phyloP scores from a whole-genome alignment of 64 coral and sea anemone genomes.

The Actinia tenebrosa region DNA sequence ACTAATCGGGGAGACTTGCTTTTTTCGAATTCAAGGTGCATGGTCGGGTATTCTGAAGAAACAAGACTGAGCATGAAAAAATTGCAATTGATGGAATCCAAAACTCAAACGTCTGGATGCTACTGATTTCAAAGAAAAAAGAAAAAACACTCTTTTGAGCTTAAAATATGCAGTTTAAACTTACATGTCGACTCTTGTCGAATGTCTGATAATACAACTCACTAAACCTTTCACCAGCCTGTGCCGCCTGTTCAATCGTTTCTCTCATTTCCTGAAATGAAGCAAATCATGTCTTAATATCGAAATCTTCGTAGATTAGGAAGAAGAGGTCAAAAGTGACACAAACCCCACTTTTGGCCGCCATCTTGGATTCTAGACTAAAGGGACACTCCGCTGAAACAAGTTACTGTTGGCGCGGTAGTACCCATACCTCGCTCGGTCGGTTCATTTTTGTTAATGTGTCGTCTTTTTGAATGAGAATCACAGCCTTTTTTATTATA shows the following conservation, averaged over 20 bases:
- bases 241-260: slow-evolving; percentile 64
- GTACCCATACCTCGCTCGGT: background rate
- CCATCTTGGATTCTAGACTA: slow-evolving; percentile 26
- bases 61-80: too few relatives aligned
- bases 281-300: background rate
- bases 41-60: too few relatives aligned
- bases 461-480: background rate
- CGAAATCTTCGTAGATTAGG: background rate
- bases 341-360: slow-evolving; percentile 22
- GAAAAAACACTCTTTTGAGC: too few relatives aligned
- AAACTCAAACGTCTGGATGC: too few relatives aligned
- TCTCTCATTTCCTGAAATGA: slow-evolving; percentile 58
- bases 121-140: too few relatives aligned
- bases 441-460: background rate
- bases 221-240: slow-evolving; percentile 71
- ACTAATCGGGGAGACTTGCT: too few relatives aligned
- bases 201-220: slow-evolving; percentile 83
- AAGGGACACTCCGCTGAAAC: background rate
- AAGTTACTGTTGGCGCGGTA: background rate
- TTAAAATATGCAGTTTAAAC: background rate
- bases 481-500: background rate
- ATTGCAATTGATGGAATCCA: too few relatives aligned
- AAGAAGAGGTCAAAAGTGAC: background rate
- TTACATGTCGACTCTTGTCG: slow-evolving; percentile 85
- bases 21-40: too few relatives aligned